A percentile compares a stretch with the other conserved stretches of the same genome.
phyloP scores from a whole-genome alignment of 1,140 invertebrate genomes.

The Vanessa tameamea region DNA sequence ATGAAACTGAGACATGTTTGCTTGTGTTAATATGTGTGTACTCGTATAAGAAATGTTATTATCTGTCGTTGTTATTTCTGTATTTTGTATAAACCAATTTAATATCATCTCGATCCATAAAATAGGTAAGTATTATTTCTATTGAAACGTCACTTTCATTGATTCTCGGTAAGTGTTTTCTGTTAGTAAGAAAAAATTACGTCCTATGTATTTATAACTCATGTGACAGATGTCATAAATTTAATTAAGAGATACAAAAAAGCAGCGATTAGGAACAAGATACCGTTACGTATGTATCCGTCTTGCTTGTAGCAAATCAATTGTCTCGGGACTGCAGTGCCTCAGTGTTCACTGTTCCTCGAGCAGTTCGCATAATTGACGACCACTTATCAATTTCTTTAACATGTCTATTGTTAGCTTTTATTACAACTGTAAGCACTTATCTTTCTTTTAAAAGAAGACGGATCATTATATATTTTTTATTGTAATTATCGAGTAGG shows the following conservation, averaged over 20 bases:
- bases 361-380: not conserved
- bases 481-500: not conserved
- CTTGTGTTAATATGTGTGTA: no score
- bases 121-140: no score
- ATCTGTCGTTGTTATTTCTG: no score
- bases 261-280: not conserved
- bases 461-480: not conserved
- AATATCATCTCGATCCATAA: no score
- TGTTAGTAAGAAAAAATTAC: no score
- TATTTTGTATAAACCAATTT: no score
- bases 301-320: not conserved
- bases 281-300: not conserved
- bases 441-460: not conserved
- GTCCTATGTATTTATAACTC: no score
- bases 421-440: conserved; percentile 2
- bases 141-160: no score
- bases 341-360: not conserved
- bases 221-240: no score
- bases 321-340: not conserved
- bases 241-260: not conserved
- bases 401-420: conserved; percentile 2
- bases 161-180: no score
- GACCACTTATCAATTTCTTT: conserved; percentile 10
- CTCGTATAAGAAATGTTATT: no score
- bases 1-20: no score